Percentiles rank a stretch among this genome's conserved stretches.
Evolutionary conservation across 1,140 invertebrate species (phyloP).

Genomic region (Cydia fagiglandana): DNA sequence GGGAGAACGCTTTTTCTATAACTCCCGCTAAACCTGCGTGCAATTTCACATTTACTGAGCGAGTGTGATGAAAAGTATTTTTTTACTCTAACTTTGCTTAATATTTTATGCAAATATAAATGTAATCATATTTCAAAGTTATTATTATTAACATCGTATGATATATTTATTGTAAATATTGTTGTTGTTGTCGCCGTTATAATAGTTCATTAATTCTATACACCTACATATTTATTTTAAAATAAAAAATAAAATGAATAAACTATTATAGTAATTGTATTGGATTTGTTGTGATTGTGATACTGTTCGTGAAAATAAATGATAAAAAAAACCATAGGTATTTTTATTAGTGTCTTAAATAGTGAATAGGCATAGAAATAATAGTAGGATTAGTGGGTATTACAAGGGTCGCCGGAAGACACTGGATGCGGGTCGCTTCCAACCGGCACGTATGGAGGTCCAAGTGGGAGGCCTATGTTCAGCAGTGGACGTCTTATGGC

Average conservation of each 20-base stretch:
- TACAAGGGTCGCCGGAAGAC: no score
- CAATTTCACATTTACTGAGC: no score
- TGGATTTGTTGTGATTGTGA: slow-evolving; percentile 34
- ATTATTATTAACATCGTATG: neutral
- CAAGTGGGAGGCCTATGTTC: no score
- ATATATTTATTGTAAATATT: no score
- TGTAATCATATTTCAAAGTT: neutral
- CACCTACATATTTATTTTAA: neutral
- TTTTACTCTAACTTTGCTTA: neutral
- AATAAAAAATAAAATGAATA: neutral
- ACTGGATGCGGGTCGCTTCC: no score
- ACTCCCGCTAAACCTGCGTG: no score
- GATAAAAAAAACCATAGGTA: neutral
- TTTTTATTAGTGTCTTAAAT: neutral
- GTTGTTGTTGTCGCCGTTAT: neutral
- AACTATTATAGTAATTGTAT: slow-evolving; percentile 17
- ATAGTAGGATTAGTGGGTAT: no score
- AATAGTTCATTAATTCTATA: neutral
- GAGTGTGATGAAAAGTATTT: no score
- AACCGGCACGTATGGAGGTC: no score
- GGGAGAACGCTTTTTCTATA: no score
- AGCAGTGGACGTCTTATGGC: no score
- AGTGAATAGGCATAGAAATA: no score
- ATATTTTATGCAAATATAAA: neutral
- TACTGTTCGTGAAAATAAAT: slow-evolving; percentile 32